Percentiles rank a stretch among this genome's conserved stretches.
Evolutionary conservation across 1,140 invertebrate genomes (phyloP).

Genomic region (Planococcus citri): DNA sequence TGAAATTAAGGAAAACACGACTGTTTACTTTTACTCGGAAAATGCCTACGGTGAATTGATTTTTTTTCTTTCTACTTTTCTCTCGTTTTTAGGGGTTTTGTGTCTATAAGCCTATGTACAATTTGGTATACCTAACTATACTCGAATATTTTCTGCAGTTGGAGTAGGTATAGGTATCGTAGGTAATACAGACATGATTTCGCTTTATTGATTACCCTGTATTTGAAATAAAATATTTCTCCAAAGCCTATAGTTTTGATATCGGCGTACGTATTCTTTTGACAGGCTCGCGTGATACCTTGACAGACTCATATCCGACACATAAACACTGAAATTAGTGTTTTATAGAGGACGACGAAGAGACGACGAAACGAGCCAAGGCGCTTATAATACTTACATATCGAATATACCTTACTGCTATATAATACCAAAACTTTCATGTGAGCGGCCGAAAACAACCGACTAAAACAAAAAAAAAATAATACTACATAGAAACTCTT

Average conservation of each 20-base stretch:
- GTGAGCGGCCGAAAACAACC: no score
- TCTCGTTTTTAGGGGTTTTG: no score
- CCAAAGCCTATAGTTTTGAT: neutral
- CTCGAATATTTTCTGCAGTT: no score
- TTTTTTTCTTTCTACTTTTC: no score
- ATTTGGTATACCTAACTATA: no score
- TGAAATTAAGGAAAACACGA: neutral
- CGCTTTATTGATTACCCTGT: conserved; percentile 1
- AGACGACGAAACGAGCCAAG: neutral
- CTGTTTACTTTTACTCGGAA: neutral
- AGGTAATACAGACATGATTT: neutral
- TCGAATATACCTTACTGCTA: no score
- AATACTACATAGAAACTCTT: no score
- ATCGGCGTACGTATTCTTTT: neutral
- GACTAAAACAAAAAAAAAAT: no score
- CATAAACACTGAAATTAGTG: neutral
- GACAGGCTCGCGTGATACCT: conserved; percentile 5
- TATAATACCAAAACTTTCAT: neutral
- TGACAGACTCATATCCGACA: neutral
- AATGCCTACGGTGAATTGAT: neutral
- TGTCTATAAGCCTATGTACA: no score
- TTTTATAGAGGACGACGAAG: neutral
- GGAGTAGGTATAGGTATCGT: no score
- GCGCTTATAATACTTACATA: no score
- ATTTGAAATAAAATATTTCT: neutral